Percentiles rank a stretch among this genome's conserved stretches.
Conservation (phyloP, 1,140 invertebrate species). For the Galleria mellonella region DNA sequence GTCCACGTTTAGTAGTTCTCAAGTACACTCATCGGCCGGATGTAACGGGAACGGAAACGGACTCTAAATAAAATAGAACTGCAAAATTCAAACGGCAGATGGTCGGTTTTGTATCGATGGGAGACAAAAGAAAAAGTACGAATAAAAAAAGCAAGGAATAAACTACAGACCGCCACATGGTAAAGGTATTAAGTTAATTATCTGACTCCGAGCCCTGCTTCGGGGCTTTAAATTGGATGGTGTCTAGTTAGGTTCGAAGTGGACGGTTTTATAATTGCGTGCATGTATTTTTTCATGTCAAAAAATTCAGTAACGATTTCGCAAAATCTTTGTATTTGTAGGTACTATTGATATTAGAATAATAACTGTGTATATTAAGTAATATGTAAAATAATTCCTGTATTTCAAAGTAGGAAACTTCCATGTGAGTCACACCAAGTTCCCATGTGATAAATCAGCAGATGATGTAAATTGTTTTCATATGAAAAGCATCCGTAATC, state of each 20-base stretch:
- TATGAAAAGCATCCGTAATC: constrained; percentile 2
- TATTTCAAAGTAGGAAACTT: background rate
- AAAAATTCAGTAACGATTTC: constrained; percentile 9
- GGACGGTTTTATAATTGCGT: constrained; percentile 20
- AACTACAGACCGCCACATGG: constrained; percentile 18
- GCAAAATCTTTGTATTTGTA: background rate
- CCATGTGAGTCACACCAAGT: background rate
- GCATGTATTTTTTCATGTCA: constrained; percentile 18
- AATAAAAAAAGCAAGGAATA: constrained; percentile 22
- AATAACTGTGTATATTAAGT: too few species aligned
- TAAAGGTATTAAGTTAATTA: constrained; percentile 25
- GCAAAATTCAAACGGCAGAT: constrained; percentile 39
- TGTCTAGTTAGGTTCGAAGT: constrained; percentile 23
- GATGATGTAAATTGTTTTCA: constrained; percentile 10
- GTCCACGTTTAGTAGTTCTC: constrained; percentile 18
- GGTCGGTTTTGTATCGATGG: constrained; percentile 26
- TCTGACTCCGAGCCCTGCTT: constrained; percentile 8
- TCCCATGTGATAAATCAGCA: too few species aligned
- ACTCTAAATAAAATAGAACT: constrained; percentile 33
- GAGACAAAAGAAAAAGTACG: constrained; percentile 21
- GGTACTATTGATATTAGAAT: too few species aligned
- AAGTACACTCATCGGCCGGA: constrained; percentile 47
- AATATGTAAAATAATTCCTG: too few species aligned
- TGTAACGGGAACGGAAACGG: constrained; percentile 52
- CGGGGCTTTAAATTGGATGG: constrained; percentile 22